Evolutionary conservation across 2,888 invertebrate species (phyloP).

Genomic region (Piscicola geometra): DNA sequence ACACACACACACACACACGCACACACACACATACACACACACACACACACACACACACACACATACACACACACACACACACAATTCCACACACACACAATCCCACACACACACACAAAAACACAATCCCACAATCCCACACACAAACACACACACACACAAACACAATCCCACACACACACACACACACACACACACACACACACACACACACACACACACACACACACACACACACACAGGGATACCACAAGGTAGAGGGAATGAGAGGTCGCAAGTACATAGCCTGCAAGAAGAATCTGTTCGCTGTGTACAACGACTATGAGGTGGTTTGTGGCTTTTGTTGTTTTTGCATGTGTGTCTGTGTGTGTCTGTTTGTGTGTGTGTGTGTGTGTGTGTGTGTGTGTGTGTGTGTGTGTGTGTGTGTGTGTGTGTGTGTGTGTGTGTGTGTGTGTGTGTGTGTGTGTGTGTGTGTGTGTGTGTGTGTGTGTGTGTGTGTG

Average conservation of each 20-base stretch:
- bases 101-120: no score
- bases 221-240: not conserved
- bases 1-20: no score
- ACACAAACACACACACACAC: no score
- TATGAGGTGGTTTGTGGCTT: conserved; percentile 45
- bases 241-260: conserved; percentile 52
- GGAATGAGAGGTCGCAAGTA: conserved; percentile 47
- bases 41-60: no score
- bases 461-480: not conserved
- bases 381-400: conserved; percentile 15
- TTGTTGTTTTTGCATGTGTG: not conserved
- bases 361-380: not conserved
- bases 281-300: conserved; percentile 49
- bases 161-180: no score
- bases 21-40: no score
- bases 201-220: no score
- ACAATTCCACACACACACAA: no score
- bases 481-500: conserved; percentile 4
- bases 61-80: no score
- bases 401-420: conserved; percentile 11
- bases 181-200: not conserved
- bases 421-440: conserved; percentile 28
- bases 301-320: conserved; percentile 51
- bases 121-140: no score
- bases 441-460: conserved; percentile 21